phyloP scores from a whole-genome alignment of 2,113 vertebrate genomes.

The Oxyura jamaicensis region DNA sequence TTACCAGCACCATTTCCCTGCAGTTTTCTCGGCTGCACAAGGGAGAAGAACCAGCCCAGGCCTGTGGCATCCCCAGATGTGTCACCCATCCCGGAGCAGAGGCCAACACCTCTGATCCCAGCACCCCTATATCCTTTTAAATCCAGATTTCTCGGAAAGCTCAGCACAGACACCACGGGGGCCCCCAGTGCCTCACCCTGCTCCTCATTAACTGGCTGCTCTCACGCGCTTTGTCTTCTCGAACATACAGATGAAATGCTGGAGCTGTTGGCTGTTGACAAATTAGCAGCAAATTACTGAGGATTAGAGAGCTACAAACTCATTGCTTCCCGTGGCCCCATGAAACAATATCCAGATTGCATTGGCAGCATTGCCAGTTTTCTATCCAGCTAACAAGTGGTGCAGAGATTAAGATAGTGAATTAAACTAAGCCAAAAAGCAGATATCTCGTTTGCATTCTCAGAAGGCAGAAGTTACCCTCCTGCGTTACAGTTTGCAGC shows the following conservation, averaged over 20 bases:
- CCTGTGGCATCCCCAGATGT: neutral
- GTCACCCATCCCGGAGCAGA: neutral
- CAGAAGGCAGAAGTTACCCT: neutral
- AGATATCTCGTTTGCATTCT: constrained; percentile 32
- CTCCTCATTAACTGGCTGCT: neutral
- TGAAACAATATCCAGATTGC: constrained; percentile 33
- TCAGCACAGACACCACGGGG: neutral
- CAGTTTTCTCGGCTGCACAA: no score
- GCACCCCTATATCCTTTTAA: neutral
- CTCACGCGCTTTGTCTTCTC: neutral
- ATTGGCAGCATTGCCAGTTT: constrained; percentile 23
- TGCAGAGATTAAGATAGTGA: neutral
- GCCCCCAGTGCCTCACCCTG: neutral
- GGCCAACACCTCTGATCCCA: neutral
- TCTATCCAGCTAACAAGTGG: constrained; percentile 40
- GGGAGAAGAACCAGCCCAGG: no score
- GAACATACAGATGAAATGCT: neutral
- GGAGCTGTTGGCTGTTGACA: constrained; percentile 32
- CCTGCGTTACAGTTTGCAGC: neutral
- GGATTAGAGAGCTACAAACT: constrained; percentile 27
- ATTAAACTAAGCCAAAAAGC: neutral
- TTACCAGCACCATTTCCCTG: no score
- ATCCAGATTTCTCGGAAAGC: neutral
- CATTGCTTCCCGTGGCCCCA: neutral
- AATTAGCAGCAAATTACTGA: constrained; percentile 42